Conservation (phyloP, 2,113 vertebrate genomes). For the Steatornis caripensis region DNA sequence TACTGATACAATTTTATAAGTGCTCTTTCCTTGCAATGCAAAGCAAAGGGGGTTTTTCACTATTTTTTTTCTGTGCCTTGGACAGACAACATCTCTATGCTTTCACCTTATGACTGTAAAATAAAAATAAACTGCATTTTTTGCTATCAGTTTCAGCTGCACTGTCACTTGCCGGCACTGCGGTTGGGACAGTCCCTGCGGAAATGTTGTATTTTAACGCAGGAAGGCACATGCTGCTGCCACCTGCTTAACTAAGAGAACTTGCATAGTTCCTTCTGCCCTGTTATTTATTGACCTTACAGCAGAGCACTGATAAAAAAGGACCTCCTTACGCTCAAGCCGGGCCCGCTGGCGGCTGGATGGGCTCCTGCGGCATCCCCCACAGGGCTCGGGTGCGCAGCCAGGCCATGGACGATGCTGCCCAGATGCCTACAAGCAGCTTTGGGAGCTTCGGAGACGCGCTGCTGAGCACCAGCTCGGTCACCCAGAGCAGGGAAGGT, state of each 20-base stretch:
- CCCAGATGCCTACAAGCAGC: not conserved
- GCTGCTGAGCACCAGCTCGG: not conserved
- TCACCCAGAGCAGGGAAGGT: fast-evolving
- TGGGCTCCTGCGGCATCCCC: fast-evolving
- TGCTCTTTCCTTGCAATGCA: not conserved
- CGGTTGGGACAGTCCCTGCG: not conserved
- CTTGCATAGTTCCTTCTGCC: not conserved
- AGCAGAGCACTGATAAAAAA: not conserved
- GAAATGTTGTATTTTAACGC: not conserved
- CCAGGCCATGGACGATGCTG: not conserved
- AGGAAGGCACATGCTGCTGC: not conserved
- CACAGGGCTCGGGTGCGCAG: not conserved
- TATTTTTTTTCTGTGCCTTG: not conserved
- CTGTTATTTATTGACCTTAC: not conserved
- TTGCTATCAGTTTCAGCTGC: not conserved
- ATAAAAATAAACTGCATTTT: not conserved
- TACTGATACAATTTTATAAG: not conserved
- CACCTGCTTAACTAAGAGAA: not conserved
- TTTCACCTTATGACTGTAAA: not conserved
- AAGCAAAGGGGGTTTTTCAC: not conserved
- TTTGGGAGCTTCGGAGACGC: not conserved
- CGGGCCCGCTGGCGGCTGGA: fast-evolving
- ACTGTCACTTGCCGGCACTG: fast-evolving
- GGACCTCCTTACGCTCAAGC: not conserved
- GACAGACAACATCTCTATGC: not conserved